Evolutionary conservation across 2,113 vertebrate species (phyloP), one percentile per base, ranked within the genome.

Genomic region (Stomatorhinus ivindoensis): DNA sequence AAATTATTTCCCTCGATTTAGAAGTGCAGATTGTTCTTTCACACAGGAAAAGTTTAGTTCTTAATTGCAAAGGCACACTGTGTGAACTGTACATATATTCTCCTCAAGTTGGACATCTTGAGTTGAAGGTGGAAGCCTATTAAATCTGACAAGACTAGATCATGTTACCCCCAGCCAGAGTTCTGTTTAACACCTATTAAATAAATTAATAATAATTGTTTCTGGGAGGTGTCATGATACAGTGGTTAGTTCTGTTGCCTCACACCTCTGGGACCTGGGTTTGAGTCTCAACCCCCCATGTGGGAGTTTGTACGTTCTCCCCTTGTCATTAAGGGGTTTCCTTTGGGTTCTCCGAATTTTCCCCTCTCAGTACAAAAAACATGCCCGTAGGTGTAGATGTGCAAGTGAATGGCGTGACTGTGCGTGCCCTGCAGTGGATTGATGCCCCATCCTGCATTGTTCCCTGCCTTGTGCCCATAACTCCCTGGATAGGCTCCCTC

Each of bases 1-100:
- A 89, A 84, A 85, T 80, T n/a, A 82, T 47, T 89, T 61, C 84
- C 82, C 65, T 88, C 53, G 15, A 76, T 89, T 89, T 27, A 89
- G 47, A 61, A 42, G 15, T 51, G n/a, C 85, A 89, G 48, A 86
- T 69, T 86, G 82, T 65, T 47, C 55, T 8, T 47, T 39, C 53
- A 76, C 73, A 76, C 15, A 80, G n/a, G 42, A 80, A 17, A 88
- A 27, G 21, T 46, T 89, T 89, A 27, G 15, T 35, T 42, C 51
- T 84, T 88, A 48, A 51, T 31, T 80, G 47, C 73, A 58, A 82
- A 27, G 88, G 51, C 21, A 0, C 15, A 27, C 39, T 82, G 27
- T 83, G 50, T 61, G n/a, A 89, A 58, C 39, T 83, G 55, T 61
- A n/a, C 58, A n/a, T 83, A 44, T 51, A 85, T n/a, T 35, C n/a